Percentiles rank a stretch among this genome's conserved stretches.
Evolutionary conservation across 2,888 invertebrate genomes (phyloP).

Genomic region (Agrenia bidenticulata): DNA sequence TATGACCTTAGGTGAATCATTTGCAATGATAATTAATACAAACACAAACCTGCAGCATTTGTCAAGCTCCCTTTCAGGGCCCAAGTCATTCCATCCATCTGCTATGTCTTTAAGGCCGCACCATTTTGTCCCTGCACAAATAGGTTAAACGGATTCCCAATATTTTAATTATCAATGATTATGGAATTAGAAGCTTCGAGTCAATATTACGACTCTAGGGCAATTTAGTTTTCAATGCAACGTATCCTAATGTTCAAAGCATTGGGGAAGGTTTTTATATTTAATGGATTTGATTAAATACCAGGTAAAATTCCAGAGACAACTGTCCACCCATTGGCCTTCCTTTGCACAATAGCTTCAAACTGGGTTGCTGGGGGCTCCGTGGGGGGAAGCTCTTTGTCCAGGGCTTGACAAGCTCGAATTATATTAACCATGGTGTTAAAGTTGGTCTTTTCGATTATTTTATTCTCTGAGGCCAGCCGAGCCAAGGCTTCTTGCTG

Average conservation of each 20-base stretch:
- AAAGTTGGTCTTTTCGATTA: constrained; percentile 47
- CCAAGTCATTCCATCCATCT: constrained; percentile 78
- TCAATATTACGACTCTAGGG: not conserved
- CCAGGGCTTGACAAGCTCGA: constrained; percentile 48
- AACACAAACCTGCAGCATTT: constrained; percentile 71
- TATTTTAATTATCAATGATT: not conserved
- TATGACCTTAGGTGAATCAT: not conserved
- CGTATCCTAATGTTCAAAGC: too few relatives aligned
- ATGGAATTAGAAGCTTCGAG: too few relatives aligned
- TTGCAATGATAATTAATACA: not conserved
- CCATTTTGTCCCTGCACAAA: constrained; percentile 77
- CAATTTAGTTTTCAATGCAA: too few relatives aligned
- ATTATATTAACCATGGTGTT: constrained; percentile 50
- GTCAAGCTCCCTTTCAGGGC: constrained; percentile 70
- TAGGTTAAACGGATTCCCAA: not conserved
- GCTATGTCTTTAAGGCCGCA: constrained; percentile 90
- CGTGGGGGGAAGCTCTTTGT: constrained; percentile 22
- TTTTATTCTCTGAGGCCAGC: constrained; percentile 45
- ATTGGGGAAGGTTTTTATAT: too few relatives aligned
- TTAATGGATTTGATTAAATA: constrained; percentile 54
- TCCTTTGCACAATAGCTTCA: constrained; percentile 27
- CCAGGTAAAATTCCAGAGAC: constrained; percentile 63
- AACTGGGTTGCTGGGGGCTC: constrained; percentile 22
- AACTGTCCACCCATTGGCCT: constrained; percentile 49
- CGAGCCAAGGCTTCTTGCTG: constrained; percentile 61